A percentile compares a stretch with the other conserved stretches of the same genome.
Conservation (phyloP, 2,113 vertebrate genomes). For the Riparia riparia region DNA sequence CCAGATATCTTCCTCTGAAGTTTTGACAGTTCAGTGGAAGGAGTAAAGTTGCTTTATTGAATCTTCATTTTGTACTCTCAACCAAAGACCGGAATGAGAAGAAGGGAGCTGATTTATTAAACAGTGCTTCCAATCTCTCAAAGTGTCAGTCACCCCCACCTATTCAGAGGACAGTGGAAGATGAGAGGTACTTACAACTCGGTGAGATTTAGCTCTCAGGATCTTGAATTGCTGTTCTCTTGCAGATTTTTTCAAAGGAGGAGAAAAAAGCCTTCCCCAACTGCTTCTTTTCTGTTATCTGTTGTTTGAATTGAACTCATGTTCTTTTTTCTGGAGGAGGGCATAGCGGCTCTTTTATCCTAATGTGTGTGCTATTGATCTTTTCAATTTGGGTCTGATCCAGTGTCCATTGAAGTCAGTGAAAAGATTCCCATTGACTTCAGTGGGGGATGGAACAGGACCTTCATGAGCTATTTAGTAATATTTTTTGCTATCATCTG, state of each 20-base stretch:
- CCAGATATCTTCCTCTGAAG: neutral
- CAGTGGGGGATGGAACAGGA: neutral
- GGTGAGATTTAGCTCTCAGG: neutral
- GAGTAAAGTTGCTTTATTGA: neutral
- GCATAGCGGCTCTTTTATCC: constrained; percentile 16
- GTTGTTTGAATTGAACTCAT: constrained; percentile 29
- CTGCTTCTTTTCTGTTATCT: constrained; percentile 32
- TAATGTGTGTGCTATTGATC: constrained; percentile 25
- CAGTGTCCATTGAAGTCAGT: constrained; percentile 54
- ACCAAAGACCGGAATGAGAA: neutral
- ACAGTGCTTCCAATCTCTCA: neutral
- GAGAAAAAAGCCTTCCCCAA: neutral
- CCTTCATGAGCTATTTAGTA: constrained; percentile 21
- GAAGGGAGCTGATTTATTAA: neutral
- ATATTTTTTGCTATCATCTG: constrained; percentile 45
- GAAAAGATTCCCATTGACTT: constrained; percentile 59
- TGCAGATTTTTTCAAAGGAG: constrained; percentile 11
- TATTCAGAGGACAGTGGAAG: constrained; percentile 20
- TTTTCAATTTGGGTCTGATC: constrained; percentile 51
- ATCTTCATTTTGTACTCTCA: neutral
- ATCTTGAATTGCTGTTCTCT: constrained; percentile 8
- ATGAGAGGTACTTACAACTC: neutral
- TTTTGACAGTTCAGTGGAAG: neutral
- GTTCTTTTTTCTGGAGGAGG: constrained; percentile 38
- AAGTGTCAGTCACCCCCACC: neutral